phyloP scores from a whole-genome alignment of 2,113 vertebrate species.

The Bos javanicus region DNA sequence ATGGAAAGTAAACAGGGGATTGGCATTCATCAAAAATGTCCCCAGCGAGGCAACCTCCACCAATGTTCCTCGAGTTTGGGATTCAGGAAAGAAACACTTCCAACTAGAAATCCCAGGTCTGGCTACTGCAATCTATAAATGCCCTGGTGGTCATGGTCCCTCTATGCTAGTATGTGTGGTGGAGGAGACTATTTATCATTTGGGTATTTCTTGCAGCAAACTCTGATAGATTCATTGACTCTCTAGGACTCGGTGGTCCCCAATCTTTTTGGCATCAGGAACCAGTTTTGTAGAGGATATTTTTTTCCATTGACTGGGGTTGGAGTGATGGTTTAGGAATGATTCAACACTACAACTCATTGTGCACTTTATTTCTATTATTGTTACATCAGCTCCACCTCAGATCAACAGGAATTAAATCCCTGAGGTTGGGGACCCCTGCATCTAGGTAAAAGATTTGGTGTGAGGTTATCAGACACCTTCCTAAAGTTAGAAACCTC shows the following conservation, averaged over 20 bases:
- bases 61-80: background rate
- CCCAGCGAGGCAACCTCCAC: background rate
- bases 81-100: background rate
- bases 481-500: background rate
- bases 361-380: background rate
- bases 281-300: background rate
- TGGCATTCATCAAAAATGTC: conserved; percentile 71
- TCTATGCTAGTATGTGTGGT: accelerated
- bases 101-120: background rate
- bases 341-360: background rate
- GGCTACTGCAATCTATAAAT: background rate
- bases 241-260: background rate
- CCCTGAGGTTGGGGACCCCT: background rate
- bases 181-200: background rate
- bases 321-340: background rate
- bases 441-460: background rate
- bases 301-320: background rate
- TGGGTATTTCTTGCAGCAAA: background rate
- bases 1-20: conserved; percentile 78
- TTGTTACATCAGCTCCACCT: background rate
- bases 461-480: background rate
- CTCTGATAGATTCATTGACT: background rate
- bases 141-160: background rate
- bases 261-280: background rate
- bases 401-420: background rate